Evolutionary conservation across 1,140 invertebrate genomes (phyloP).

Genomic region (Macrosteles quadrilineatus): DNA sequence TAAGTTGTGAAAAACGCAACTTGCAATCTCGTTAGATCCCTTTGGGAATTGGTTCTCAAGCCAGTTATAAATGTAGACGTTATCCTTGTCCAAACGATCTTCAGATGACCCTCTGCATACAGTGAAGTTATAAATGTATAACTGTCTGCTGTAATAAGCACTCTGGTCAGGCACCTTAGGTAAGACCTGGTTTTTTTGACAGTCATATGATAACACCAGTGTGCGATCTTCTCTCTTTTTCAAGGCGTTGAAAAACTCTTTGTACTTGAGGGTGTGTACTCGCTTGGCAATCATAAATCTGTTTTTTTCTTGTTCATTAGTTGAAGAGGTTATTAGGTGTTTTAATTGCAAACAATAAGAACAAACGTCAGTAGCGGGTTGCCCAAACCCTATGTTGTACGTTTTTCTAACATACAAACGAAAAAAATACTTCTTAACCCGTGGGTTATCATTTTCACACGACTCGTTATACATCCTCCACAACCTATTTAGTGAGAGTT

Average conservation of each 20-base stretch:
- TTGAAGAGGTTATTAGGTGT: constrained; percentile 35
- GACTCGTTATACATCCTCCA: background rate
- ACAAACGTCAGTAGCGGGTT: constrained; percentile 38
- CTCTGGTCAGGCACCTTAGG: constrained; percentile 45
- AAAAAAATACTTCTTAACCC: background rate
- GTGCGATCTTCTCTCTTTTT: constrained; percentile 39
- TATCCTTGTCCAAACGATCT: constrained; percentile 38
- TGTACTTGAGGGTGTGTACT: constrained; percentile 42
- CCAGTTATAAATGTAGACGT: constrained; percentile 44
- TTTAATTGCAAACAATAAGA: constrained; percentile 34
- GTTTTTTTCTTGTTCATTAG: constrained; percentile 28
- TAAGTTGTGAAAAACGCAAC: constrained; percentile 43
- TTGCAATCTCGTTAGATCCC: constrained; percentile 46
- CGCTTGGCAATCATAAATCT: constrained; percentile 34
- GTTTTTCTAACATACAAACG: background rate
- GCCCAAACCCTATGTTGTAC: constrained; percentile 38
- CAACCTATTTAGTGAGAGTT: background rate
- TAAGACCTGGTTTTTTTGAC: constrained; percentile 48
- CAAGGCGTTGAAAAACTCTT: constrained; percentile 42
- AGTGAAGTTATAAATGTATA: constrained; percentile 49
- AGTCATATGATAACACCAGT: constrained; percentile 47
- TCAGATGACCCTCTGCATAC: constrained; percentile 45
- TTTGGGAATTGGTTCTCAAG: constrained; percentile 44
- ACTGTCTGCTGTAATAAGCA: constrained; percentile 47
- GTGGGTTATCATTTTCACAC: background rate